Conservation (phyloP, 2,797 vertebrate genomes). For the Mormyrus hasselquistii region DNA sequence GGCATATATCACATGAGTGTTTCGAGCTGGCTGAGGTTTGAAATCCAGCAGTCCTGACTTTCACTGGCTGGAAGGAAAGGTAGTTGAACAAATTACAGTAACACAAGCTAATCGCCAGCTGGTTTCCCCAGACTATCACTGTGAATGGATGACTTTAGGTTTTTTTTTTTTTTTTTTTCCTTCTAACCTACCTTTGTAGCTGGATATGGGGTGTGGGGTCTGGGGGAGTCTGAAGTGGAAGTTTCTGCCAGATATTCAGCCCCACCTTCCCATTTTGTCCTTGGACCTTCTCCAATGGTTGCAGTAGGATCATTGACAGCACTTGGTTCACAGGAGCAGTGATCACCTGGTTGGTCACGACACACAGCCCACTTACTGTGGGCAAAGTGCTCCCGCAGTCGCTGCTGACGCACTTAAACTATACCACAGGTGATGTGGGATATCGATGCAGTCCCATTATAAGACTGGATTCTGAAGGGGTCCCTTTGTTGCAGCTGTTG, state of each 20-base stretch:
- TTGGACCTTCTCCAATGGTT: not conserved
- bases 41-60: not conserved
- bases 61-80: conserved; percentile 3
- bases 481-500: conserved; percentile 65
- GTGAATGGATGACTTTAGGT: conserved; percentile 44
- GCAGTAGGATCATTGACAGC: conserved; percentile 29
- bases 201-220: conserved; percentile 24
- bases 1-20: not conserved
- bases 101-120: not conserved
- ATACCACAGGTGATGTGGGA: conserved; percentile 32
- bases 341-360: conserved; percentile 45
- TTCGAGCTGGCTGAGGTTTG: not conserved
- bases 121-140: conserved; percentile 48
- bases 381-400: not conserved
- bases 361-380: not conserved
- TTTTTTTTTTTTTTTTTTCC: not conserved
- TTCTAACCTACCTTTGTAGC: not conserved
- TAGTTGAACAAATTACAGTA: conserved; percentile 14
- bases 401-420: conserved; percentile 32
- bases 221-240: conserved; percentile 4
- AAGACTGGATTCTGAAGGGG: conserved; percentile 39
- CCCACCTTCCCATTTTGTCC: not conserved
- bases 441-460: conserved; percentile 35
- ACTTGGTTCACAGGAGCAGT: conserved; percentile 32
- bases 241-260: conserved; percentile 15